Conservation (phyloP, 2,888 invertebrate species). For the Mythimna loreyi region DNA sequence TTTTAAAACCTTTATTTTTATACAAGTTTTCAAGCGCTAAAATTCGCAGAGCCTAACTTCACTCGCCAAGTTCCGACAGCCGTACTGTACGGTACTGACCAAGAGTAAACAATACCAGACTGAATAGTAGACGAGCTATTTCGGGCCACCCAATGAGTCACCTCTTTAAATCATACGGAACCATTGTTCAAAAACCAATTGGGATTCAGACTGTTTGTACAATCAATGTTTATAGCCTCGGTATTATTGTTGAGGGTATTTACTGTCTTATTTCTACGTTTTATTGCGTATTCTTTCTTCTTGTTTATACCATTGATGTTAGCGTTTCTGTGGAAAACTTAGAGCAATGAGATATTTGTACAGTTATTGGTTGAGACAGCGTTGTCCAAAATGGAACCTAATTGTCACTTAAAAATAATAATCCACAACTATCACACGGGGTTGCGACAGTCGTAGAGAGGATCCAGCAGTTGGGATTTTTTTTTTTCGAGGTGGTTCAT, state of each 20-base stretch:
- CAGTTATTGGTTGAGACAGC: no score
- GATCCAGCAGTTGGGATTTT: no score
- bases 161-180: conserved; percentile 46
- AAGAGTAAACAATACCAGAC: conserved; percentile 12
- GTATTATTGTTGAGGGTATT: conserved; percentile 45
- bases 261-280: conserved; percentile 31
- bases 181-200: conserved; percentile 51
- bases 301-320: conserved; percentile 27
- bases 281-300: conserved; percentile 25
- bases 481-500: no score
- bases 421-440: no score
- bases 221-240: conserved; percentile 46
- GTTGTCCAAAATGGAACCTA: no score
- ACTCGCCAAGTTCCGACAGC: no score
- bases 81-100: no score
- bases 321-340: neutral
- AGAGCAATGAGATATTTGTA: neutral
- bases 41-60: no score
- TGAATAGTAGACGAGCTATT: conserved; percentile 33
- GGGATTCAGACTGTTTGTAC: conserved; percentile 41
- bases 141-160: conserved; percentile 36
- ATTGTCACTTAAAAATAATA: no score
- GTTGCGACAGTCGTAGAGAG: no score
- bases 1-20: no score
- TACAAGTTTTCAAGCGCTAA: no score